phyloP scores from a whole-genome alignment of 2,888 invertebrate species.

The Chelonus formosanus region DNA sequence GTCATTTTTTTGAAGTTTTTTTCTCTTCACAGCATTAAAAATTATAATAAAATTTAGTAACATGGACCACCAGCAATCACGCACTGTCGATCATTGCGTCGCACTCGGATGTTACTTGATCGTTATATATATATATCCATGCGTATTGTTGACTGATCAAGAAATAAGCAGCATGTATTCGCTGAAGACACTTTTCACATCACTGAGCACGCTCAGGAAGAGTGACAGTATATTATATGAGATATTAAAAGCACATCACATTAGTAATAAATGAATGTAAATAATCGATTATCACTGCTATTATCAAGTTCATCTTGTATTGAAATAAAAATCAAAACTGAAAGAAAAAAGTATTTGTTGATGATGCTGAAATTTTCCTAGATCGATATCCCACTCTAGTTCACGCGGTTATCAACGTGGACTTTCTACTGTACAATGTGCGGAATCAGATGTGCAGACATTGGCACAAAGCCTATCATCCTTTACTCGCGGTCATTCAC shows the following conservation, averaged over 20 bases:
- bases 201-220: slow-evolving; percentile 37
- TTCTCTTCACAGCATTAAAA: slow-evolving; percentile 6
- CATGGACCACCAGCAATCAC: neutral
- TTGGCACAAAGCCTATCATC: slow-evolving; percentile 28
- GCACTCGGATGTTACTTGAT: slow-evolving; percentile 7
- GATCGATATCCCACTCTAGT: slow-evolving; percentile 26
- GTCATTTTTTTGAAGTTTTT: slow-evolving; percentile 60
- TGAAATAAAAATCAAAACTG: neutral
- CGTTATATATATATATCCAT: slow-evolving; percentile 20
- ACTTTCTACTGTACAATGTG: slow-evolving; percentile 35
- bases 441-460: slow-evolving; percentile 22
- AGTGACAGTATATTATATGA: slow-evolving; percentile 36
- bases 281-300: slow-evolving; percentile 6
- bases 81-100: neutral
- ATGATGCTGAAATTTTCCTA: slow-evolving; percentile 26
- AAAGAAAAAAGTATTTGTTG: neutral
- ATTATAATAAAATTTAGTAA: slow-evolving; percentile 3
- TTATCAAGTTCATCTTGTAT: slow-evolving; percentile 1
- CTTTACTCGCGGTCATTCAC: slow-evolving; percentile 27
- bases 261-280: slow-evolving; percentile 31
- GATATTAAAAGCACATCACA: slow-evolving; percentile 36
- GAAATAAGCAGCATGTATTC: slow-evolving; percentile 12
- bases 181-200: slow-evolving; percentile 38
- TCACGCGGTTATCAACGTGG: slow-evolving; percentile 33
- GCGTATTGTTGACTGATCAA: slow-evolving; percentile 13